Conservation (phyloP, 2,888 invertebrate species). For the Coenonympha glycerion region DNA sequence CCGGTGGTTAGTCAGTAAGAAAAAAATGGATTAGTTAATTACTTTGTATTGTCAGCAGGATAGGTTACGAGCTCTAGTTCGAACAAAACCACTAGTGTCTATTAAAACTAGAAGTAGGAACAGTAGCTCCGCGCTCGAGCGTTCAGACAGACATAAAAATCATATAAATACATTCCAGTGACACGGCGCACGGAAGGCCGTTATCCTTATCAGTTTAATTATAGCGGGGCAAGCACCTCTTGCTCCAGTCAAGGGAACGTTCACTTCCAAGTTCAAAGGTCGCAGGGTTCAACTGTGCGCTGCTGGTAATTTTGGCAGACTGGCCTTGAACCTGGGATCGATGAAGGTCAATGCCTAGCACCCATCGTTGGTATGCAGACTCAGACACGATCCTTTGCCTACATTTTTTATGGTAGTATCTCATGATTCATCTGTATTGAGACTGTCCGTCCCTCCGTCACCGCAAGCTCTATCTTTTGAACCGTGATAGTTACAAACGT, state of each 20-base stretch:
- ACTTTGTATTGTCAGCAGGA: too few species aligned
- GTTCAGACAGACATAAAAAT: conserved; percentile 7
- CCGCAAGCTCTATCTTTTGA: too few species aligned
- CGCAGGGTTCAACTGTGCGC: conserved; percentile 55
- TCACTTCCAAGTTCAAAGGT: conserved; percentile 72
- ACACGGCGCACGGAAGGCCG: conserved; percentile 45
- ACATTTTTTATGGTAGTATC: too few species aligned
- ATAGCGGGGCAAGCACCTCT: conserved; percentile 56
- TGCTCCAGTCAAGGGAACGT: conserved; percentile 69
- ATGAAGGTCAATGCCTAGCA: conserved; percentile 30
- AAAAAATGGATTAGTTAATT: too few species aligned
- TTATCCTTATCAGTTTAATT: conserved; percentile 61
- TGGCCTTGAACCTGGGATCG: conserved; percentile 35
- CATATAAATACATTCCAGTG: conserved; percentile 26
- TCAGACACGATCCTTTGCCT: neutral
- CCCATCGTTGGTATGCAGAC: conserved; percentile 24
- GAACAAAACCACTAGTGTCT: too few species aligned
- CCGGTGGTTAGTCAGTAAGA: too few species aligned
- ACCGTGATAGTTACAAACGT: too few species aligned
- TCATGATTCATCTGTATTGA: too few species aligned
- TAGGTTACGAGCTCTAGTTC: too few species aligned
- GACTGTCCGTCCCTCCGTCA: too few species aligned
- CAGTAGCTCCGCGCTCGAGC: neutral
- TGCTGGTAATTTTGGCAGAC: conserved; percentile 31
- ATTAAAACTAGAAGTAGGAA: neutral